Evolutionary conservation across 2,113 vertebrate genomes (phyloP).

Genomic region (Pteruthius melanotis): DNA sequence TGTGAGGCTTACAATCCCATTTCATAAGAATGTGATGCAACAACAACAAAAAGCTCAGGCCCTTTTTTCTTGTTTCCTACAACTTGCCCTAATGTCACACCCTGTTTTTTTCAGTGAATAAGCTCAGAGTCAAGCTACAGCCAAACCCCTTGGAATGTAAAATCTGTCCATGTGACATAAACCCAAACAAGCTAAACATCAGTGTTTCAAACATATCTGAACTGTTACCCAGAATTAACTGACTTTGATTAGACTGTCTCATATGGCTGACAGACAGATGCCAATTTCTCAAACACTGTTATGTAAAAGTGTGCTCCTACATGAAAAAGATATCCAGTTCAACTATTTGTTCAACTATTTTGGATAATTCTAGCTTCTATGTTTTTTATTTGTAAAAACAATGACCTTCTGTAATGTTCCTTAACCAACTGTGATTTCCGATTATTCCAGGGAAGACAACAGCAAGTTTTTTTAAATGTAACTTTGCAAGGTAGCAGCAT

Average conservation of each 20-base stretch:
- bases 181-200: background rate
- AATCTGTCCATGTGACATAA: background rate
- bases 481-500: background rate
- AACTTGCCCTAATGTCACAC: background rate
- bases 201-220: background rate
- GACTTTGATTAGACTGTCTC: background rate
- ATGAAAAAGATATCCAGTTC: background rate
- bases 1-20: background rate
- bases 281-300: background rate
- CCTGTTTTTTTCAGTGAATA: background rate
- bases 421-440: background rate
- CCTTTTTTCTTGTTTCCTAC: background rate
- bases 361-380: background rate
- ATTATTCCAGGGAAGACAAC: slow-evolving; percentile 7
- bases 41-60: background rate
- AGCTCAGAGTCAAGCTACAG: background rate
- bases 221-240: background rate
- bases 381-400: background rate
- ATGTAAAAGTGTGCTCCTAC: background rate
- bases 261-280: background rate
- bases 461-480: background rate
- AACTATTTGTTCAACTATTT: background rate
- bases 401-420: background rate
- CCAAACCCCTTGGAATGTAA: background rate
- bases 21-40: background rate